phyloP scores from a whole-genome alignment of 2,113 vertebrate genomes.

The Thalassarche chlororhynchos region DNA sequence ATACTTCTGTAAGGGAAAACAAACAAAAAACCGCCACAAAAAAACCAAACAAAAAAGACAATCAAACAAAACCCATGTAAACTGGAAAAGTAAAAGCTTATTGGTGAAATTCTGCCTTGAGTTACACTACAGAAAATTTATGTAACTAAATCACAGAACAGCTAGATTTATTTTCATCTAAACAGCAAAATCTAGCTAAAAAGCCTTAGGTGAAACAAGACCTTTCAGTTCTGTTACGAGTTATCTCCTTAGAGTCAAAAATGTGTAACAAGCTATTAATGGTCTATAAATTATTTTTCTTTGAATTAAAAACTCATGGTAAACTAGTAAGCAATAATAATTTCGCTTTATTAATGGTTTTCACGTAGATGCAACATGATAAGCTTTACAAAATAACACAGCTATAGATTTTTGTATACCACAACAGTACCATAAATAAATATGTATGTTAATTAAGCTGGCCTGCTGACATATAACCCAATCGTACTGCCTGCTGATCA shows the following conservation, averaged over 20 bases:
- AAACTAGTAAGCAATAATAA: background rate
- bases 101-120: background rate
- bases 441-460: background rate
- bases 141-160: background rate
- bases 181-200: background rate
- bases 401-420: background rate
- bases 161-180: background rate
- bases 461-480: fast-evolving
- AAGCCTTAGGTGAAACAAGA: background rate
- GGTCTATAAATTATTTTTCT: background rate
- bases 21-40: background rate
- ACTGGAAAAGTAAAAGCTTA: background rate
- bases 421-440: background rate
- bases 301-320: background rate
- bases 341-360: background rate
- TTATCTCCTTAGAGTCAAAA: background rate
- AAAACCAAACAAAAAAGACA: background rate
- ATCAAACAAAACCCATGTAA: background rate
- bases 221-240: background rate
- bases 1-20: background rate
- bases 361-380: background rate
- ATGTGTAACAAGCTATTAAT: background rate
- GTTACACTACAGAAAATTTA: background rate
- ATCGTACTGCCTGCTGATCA: background rate
- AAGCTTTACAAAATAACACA: background rate